phyloP scores from a whole-genome alignment of 2,113 vertebrate genomes.

The Poecilia latipinna region DNA sequence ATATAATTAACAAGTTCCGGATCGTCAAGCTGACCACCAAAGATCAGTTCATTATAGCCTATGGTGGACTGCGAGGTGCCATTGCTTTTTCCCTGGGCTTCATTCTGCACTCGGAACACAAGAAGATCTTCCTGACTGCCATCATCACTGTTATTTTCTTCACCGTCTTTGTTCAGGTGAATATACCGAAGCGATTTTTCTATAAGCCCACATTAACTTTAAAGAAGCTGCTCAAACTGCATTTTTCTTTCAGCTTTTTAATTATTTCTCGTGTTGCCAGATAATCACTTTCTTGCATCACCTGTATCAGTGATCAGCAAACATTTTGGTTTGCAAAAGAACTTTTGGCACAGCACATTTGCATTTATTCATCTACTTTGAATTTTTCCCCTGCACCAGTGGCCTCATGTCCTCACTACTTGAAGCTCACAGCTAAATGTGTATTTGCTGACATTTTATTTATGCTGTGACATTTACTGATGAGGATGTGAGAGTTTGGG shows the following conservation, averaged over 20 bases:
- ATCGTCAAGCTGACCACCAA: constrained; percentile 96
- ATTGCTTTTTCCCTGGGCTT: constrained; percentile 97
- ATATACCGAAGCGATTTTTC: not conserved
- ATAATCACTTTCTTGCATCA: not conserved
- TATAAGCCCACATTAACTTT: not conserved
- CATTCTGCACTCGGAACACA: constrained; percentile 81
- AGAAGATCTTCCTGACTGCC: constrained; percentile 92
- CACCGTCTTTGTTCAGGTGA: constrained; percentile 97
- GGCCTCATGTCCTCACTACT: not conserved
- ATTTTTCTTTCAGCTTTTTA: not conserved
- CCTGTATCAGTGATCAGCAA: constrained; percentile 6
- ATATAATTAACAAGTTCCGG: constrained; percentile 96
- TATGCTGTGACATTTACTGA: constrained; percentile 3
- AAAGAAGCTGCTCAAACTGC: not conserved
- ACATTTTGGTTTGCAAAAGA: constrained; percentile 5
- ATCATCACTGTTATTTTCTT: constrained; percentile 99
- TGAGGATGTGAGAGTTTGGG: not conserved
- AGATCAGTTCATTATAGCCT: constrained; percentile 98
- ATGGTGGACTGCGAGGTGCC: constrained; percentile 94
- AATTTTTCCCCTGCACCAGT: not conserved
- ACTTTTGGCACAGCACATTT: constrained; percentile 20
- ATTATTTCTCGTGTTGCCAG: not conserved
- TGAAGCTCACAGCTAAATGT: not conserved
- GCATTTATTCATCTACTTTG: constrained; percentile 27
- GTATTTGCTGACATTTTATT: constrained; percentile 48